Percentiles rank a stretch among this genome's conserved stretches.
phyloP scores from a whole-genome alignment of 1,140 invertebrate genomes.

The Pseudomyrmex flavicornis region DNA sequence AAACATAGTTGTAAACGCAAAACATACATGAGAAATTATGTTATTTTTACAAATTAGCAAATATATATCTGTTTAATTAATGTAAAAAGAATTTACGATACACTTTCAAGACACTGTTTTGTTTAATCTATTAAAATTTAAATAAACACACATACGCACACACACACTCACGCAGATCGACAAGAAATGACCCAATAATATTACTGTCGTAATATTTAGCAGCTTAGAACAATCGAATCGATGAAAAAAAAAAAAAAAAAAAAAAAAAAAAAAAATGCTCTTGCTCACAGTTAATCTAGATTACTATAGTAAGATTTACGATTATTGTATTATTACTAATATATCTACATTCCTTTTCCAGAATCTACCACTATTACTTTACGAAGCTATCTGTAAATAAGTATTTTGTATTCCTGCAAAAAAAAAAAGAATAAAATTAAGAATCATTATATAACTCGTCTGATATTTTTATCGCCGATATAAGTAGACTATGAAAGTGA shows the following conservation, averaged over 20 bases:
- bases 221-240: conserved; percentile 70
- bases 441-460: conserved; percentile 70
- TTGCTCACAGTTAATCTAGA: conserved; percentile 81
- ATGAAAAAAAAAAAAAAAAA: conserved; percentile 64
- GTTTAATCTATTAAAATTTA: conserved; percentile 16
- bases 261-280: conserved; percentile 60
- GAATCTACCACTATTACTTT: conserved; percentile 81
- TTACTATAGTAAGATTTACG: conserved; percentile 78
- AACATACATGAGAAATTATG: neutral
- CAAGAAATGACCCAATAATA: conserved; percentile 70
- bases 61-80: neutral
- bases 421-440: conserved; percentile 77
- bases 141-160: neutral
- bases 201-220: conserved; percentile 72
- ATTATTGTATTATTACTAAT: conserved; percentile 79
- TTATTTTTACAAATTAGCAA: conserved; percentile 14
- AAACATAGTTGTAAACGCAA: conserved; percentile 5
- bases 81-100: neutral
- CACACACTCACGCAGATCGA: conserved; percentile 53
- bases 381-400: conserved; percentile 82
- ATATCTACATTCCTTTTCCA: conserved; percentile 80
- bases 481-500: conserved; percentile 59
- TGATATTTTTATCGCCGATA: conserved; percentile 58
- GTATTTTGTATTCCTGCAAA: conserved; percentile 83
- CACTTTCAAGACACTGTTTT: neutral